A percentile compares a stretch with the other conserved stretches of the same genome.
Evolutionary conservation across 2,113 vertebrate genomes (phyloP).

Genomic region (Poeciliopsis retropinna): DNA sequence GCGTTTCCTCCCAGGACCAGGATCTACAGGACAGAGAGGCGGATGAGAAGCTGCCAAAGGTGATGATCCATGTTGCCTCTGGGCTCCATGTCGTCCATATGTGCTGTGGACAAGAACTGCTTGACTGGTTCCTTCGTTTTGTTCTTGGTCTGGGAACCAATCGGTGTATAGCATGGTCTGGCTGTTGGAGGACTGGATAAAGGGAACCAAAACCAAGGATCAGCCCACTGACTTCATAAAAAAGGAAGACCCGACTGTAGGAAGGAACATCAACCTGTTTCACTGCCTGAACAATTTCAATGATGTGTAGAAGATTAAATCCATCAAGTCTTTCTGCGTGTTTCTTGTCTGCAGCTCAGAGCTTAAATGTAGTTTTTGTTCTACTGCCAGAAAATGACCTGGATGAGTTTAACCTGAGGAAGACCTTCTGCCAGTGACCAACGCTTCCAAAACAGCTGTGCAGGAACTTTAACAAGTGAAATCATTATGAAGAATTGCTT

Average conservation of each 20-base stretch:
- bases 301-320: constrained; percentile 8
- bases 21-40: too few species aligned
- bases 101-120: background rate
- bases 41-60: too few species aligned
- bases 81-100: too few species aligned
- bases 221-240: background rate
- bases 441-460: constrained; percentile 19
- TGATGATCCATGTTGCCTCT: too few species aligned
- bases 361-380: constrained; percentile 14
- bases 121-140: too few species aligned
- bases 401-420: constrained; percentile 20
- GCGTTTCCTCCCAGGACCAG: too few species aligned
- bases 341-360: background rate
- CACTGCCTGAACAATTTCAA: constrained; percentile 5
- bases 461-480: background rate
- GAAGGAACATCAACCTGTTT: constrained; percentile 12
- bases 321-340: background rate
- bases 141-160: background rate
- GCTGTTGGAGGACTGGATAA: background rate
- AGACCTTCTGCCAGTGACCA: constrained; percentile 5
- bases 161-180: background rate
- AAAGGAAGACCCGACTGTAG: background rate
- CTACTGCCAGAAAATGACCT: constrained; percentile 3
- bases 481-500: background rate
- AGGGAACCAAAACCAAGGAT: background rate